Evolutionary conservation across 2,113 vertebrate genomes (phyloP), one percentile per base, ranked within the genome.

Genomic region (Eudorcas thomsonii): DNA sequence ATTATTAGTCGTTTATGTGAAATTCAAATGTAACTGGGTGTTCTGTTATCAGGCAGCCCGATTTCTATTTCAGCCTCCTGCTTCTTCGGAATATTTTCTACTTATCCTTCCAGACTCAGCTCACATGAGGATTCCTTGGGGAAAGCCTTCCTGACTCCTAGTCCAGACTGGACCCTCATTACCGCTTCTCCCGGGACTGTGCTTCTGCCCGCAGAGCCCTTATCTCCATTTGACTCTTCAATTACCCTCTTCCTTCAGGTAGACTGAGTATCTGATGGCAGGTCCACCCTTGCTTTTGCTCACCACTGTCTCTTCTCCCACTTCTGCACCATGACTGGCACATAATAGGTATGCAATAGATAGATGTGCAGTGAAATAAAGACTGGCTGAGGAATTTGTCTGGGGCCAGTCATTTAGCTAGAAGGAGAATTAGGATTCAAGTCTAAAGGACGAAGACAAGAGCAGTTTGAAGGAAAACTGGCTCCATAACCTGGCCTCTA

Each of bases 151-250:
- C 25, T 43, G 71, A 28, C 28, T 30, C 33, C 25, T 6, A 3
- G 59, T 30, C 25, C 7, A 43, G 87, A 2, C 7, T 2, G 36
- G 54, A 10, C n/a, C 8, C 19, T n/a, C 4, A 4, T 6, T 7
- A 5, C 3, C 33, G 9, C 64, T 64, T 33, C 54, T 83, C 54
- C 59, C 2, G 4, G 45, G 60, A 5, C 15, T 3, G 3, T 6
- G 14, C 9, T 23, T 21, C 64, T 39, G 55, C 11, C 50, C 30
- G 26, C 19, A 6, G 43, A 59, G 45, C 30, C 2, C 39, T 71
- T 26, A 2, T 15, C 71, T 90, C 52, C 3, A 2, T 12, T 0
- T 11, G 59, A 21, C 52, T n/a, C 0, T 30, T 19, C 0, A 30
- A 50, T 16, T 36, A 25, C 17, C 21, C 64, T n/a, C 23, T 48